Percentiles rank a stretch among this genome's conserved stretches.
Conservation (phyloP, 2,113 vertebrate species). For the Sigmodon hispidus region DNA sequence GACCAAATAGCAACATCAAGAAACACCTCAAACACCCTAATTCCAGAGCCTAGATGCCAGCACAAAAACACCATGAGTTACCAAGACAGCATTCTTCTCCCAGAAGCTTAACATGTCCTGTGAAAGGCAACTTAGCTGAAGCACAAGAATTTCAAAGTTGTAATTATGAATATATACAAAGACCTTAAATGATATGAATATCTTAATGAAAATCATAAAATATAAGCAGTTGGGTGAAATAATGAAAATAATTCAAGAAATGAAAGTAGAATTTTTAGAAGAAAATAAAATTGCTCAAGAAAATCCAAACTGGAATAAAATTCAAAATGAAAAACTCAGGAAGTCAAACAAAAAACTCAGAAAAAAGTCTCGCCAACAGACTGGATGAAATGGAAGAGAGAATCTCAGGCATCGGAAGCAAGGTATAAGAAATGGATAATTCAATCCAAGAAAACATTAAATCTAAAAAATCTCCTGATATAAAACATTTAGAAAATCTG, state of each 20-base stretch:
- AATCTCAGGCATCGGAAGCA: background rate
- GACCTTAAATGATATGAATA: background rate
- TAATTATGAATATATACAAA: background rate
- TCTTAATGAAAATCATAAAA: background rate
- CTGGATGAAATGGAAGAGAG: background rate
- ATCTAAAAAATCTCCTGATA: background rate
- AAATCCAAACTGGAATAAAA: background rate
- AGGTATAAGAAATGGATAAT: background rate
- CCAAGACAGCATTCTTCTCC: background rate
- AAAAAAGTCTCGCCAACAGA: background rate
- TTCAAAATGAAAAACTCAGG: background rate
- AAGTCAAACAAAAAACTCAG: background rate
- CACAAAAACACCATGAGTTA: background rate
- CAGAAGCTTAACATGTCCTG: background rate
- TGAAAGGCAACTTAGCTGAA: background rate
- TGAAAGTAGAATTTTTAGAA: background rate
- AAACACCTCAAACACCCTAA: background rate
- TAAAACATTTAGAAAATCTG: background rate
- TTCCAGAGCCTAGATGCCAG: background rate
- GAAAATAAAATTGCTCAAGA: background rate
- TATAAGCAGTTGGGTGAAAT: background rate
- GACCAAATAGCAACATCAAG: background rate
- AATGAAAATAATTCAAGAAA: background rate
- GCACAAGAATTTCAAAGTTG: background rate
- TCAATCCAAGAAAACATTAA: background rate